Percentiles rank a stretch among this genome's conserved stretches.
Conservation (phyloP, 2,888 invertebrate genomes). For the Pandemis heparana region DNA sequence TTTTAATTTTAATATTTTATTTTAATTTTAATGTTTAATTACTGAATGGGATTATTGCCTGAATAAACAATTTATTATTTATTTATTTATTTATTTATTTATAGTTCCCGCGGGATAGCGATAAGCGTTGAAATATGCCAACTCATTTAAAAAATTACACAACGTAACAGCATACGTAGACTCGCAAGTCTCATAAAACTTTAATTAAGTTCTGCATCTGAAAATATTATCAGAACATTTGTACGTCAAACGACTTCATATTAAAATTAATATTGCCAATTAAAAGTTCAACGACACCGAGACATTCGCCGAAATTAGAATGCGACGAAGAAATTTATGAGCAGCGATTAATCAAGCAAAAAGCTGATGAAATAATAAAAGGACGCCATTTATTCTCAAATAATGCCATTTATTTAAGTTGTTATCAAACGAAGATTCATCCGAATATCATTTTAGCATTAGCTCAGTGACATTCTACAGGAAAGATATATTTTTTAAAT, state of each 20-base stretch:
- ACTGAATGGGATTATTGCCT: too few relatives aligned
- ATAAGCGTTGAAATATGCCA: too few relatives aligned
- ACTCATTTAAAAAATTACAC: not conserved
- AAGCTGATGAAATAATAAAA: conserved; percentile 20
- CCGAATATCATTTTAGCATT: too few relatives aligned
- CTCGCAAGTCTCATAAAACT: not conserved
- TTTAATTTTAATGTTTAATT: too few relatives aligned
- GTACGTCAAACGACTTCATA: conserved; percentile 1
- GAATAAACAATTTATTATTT: too few relatives aligned
- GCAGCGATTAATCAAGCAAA: conserved; percentile 9
- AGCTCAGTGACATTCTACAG: too few relatives aligned
- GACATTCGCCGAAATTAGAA: conserved; percentile 24
- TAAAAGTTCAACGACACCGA: conserved; percentile 27
- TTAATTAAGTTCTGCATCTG: not conserved
- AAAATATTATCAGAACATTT: too few relatives aligned
- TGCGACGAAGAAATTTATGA: conserved; percentile 16
- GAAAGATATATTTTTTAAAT: too few relatives aligned
- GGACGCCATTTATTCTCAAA: not conserved
- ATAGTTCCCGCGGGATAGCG: too few relatives aligned
- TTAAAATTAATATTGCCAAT: conserved; percentile 23
- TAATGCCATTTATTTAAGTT: not conserved
- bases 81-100: too few relatives aligned
- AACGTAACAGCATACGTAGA: not conserved
- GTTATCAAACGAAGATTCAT: not conserved
- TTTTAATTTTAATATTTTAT: too few relatives aligned